Conservation (phyloP, 2,888 invertebrate species). For the Idaea straminata region DNA sequence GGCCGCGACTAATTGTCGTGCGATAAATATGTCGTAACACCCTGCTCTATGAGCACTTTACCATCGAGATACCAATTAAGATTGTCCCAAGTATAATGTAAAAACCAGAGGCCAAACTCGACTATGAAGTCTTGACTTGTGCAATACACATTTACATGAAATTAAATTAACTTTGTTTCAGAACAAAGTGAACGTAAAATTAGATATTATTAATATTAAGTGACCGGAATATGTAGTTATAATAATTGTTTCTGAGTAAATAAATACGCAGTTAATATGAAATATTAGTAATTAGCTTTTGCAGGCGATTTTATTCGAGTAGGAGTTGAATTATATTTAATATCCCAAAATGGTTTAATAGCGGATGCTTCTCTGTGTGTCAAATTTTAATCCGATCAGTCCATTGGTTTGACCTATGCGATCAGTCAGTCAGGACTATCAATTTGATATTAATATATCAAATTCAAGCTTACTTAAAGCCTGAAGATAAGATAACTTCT, state of each 20-base stretch:
- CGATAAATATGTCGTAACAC: conserved; percentile 39
- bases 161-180: neutral
- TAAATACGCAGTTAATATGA: neutral
- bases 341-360: too few relatives aligned
- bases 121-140: neutral
- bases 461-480: too few relatives aligned
- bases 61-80: neutral
- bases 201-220: neutral
- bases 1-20: conserved; percentile 43
- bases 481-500: too few relatives aligned
- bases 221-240: neutral
- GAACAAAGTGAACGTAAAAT: neutral
- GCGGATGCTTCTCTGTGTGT: too few relatives aligned
- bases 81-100: neutral
- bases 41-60: neutral
- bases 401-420: too few relatives aligned
- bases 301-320: too few relatives aligned
- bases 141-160: neutral
- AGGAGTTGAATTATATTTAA: too few relatives aligned
- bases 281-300: too few relatives aligned
- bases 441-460: too few relatives aligned
- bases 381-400: too few relatives aligned
- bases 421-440: too few relatives aligned
- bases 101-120: neutral
- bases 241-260: neutral